Base-by-base conservation (phyloP, 2,888 invertebrate genomes). In the Oscheius sp. region DNA sequence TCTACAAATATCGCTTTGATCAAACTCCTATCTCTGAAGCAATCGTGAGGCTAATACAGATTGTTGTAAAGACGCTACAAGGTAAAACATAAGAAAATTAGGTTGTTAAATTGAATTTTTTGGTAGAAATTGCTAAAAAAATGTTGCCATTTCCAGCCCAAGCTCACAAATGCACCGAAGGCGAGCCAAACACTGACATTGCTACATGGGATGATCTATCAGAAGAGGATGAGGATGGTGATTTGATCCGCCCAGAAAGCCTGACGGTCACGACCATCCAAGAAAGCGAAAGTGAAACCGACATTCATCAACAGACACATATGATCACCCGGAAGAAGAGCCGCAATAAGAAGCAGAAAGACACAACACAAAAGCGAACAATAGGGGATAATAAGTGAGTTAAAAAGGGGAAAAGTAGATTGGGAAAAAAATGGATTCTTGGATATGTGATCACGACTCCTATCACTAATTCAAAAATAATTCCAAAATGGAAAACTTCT, bases 61-160 rank as follows among this genome's bases (percentile, higher is more conserved):
- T 96, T 79, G 92, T 95, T 17, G 89, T 97, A 69, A 94, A 94
- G 87, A 94, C 95, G 0, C 89, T 98, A 74, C 93, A 94, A 86
- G 74, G 76, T 68, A 49, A n/a, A n/a, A n/a, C n/a, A n/a, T n/a
- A n/a, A n/a, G n/a, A n/a, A n/a, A n/a, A n/a, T n/a, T 61, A n/a
- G 45, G 20, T 57, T 32, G 22, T 9, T n/a, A n/a, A n/a, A n/a
- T n/a, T n/a, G n/a, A n/a, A n/a, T n/a, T n/a, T n/a, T n/a, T n/a
- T n/a, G n/a, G 38, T 28, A 17, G 9, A 22, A 54, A 17, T 4
- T 17, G 17, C 2, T 28, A 12, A 30, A 22, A 17, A 32, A 2
- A 17, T 33, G 6, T 5, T 24, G 38, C n/a, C n/a, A n/a, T n/a
- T 68, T 75, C 26, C 62, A 75, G 72, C 70, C 20, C 75, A 77